A percentile compares a stretch with the other conserved stretches of the same genome.
Evolutionary conservation across 2,113 vertebrate genomes (phyloP).

Genomic region (Reinhardtius hippoglossoides): DNA sequence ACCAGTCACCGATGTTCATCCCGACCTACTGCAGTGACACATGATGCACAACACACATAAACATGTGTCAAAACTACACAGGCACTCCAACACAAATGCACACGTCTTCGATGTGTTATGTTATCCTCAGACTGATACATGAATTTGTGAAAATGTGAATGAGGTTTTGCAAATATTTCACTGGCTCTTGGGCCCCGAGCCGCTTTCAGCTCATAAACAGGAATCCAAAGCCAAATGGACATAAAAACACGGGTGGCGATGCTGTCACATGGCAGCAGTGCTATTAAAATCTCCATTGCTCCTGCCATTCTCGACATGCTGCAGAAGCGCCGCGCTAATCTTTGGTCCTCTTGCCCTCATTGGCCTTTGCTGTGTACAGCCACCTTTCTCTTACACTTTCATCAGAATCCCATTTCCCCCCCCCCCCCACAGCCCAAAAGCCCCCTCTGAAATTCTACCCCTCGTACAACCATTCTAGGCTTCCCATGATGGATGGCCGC

Average conservation of each 20-base stretch:
- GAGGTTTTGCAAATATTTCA: conserved; percentile 6
- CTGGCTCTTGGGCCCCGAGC: neutral
- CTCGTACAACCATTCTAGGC: conserved; percentile 81
- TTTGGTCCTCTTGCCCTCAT: conserved; percentile 84
- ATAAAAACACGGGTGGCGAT: conserved; percentile 6
- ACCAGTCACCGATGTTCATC: conserved; percentile 42
- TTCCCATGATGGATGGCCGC: conserved; percentile 91
- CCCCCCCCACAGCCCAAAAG: conserved; percentile 83
- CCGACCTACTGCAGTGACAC: neutral
- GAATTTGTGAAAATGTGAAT: conserved; percentile 14
- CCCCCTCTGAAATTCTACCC: conserved; percentile 87
- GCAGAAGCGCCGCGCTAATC: conserved; percentile 80
- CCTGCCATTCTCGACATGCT: conserved; percentile 44
- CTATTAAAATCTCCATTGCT: conserved; percentile 65
- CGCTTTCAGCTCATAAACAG: neutral
- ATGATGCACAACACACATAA: conserved; percentile 3
- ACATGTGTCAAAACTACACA: conserved; percentile 5
- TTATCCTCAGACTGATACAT: neutral
- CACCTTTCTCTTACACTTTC: conserved; percentile 90
- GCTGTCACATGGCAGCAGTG: conserved; percentile 22
- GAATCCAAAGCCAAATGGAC: conserved; percentile 23
- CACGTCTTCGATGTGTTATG: neutral
- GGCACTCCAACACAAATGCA: neutral
- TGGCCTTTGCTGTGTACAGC: conserved; percentile 86
- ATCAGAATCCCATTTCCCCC: conserved; percentile 91